phyloP scores from a whole-genome alignment of 1,140 invertebrate genomes.

The Drosophila athabasca region DNA sequence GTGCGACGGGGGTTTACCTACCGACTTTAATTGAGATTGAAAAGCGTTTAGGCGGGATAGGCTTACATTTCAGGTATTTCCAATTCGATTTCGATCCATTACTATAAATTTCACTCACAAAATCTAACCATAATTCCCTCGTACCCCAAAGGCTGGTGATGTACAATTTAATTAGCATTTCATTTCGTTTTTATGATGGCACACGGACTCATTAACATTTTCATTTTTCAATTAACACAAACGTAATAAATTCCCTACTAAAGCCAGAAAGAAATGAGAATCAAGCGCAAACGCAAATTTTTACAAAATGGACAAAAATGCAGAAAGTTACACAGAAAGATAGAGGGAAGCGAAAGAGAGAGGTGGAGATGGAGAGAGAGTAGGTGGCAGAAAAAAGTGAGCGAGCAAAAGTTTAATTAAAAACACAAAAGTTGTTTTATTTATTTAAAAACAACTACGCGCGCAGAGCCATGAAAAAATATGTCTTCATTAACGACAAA shows the following conservation, averaged over 20 bases:
- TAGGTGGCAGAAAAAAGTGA: conserved; percentile 24
- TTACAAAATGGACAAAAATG: conserved; percentile 66
- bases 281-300: conserved; percentile 60
- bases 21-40: conserved; percentile 38
- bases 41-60: neutral
- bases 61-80: neutral
- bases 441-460: conserved; percentile 71
- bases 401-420: conserved; percentile 80
- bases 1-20: neutral
- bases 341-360: conserved; percentile 4
- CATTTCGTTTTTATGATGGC: conserved; percentile 75
- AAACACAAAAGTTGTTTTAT: conserved; percentile 82
- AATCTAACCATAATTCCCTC: conserved; percentile 54
- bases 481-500: conserved; percentile 79
- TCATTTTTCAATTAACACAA: conserved; percentile 83
- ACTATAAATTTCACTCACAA: conserved; percentile 34
- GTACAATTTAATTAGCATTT: conserved; percentile 79
- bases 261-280: conserved; percentile 46
- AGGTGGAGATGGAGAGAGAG: neutral
- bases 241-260: conserved; percentile 76
- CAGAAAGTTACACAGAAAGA: conserved; percentile 51
- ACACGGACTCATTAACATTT: conserved; percentile 77
- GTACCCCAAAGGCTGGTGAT: conserved; percentile 17
- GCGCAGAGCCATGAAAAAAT: conserved; percentile 71
- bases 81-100: conserved; percentile 14